Evolutionary conservation across 2,113 vertebrate genomes (phyloP), one percentile per base, ranked within the genome.

Genomic region (Montifringilla adamsi): DNA sequence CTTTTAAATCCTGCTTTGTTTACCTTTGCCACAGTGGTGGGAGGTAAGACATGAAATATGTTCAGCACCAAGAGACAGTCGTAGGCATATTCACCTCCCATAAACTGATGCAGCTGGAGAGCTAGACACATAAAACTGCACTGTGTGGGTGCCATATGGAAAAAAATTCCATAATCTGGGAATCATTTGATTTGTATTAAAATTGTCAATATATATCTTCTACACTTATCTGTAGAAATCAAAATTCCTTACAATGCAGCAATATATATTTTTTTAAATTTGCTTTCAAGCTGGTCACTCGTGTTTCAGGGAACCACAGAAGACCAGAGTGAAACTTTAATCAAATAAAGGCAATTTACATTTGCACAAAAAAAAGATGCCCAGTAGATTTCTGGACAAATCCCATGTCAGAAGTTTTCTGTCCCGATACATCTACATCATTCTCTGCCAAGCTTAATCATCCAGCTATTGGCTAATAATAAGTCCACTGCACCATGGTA

Each of bases 71-170:
- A 83, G 46, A 77, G 67, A 85, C 62, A 85, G 46, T 70, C 22
- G 3, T 44, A 87, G 46, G 43, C 72, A 70, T 52, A 55, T 70
- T 50, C 52, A 67, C 47, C 63, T 90, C 43, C 35, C 41, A 37
- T 93, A 94, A 91, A 91, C 35, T 22, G 72, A 92, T 77, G 44
- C 82, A 96, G 82, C 87, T 94, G 90, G 59, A 84, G 56, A 95
- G 60, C 31, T 63, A 93, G 82, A 81, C 82, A 30, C 28, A 63
- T 88, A 90, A 93, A 94, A 93, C 35, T 49, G 22, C 63, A 50
- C 33, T 90, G 19, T 76, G 55, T 63, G 63, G 30, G 55, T 84
- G 39, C 85, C 85, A 87, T 69, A 73, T 74, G 72, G 82, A 41
- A 41, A 50, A 83, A 79, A 23, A 79, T 68, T 95, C 82, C 46